A percentile compares a stretch with the other conserved stretches of the same genome.
These are phyloP conservation scores for Morone saxatilis DNA, from an alignment of 2,113 vertebrate species.

Conservation along the genomic window DNA sequence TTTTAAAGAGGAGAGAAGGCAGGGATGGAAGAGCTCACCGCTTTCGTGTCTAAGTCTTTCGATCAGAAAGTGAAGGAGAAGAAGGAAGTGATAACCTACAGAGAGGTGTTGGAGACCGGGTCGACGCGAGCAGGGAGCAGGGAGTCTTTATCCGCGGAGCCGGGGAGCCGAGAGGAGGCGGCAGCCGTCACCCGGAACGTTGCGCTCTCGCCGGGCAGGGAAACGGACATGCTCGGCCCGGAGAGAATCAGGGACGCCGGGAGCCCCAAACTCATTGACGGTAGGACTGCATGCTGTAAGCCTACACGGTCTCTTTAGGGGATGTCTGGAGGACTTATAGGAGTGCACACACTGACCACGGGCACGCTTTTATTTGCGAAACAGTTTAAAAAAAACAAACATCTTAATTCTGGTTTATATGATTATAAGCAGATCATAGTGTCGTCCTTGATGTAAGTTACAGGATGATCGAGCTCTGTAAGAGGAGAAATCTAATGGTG, in stretches of 20 bases:
- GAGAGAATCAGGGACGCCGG: slow-evolving; percentile 90
- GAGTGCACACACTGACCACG: background rate
- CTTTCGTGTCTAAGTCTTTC: slow-evolving; percentile 98
- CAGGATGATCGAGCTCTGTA: background rate
- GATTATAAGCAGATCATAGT: background rate
- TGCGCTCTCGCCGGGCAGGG: slow-evolving; percentile 89
- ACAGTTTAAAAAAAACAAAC: background rate
- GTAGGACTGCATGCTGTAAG: slow-evolving; percentile 79
- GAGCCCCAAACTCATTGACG: slow-evolving; percentile 95
- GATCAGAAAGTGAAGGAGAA: slow-evolving; percentile 98
- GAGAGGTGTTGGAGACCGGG: slow-evolving; percentile 96
- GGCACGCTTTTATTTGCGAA: background rate
- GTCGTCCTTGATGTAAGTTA: background rate
- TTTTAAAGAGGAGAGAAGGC: slow-evolving; percentile 69
- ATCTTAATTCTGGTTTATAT: background rate
- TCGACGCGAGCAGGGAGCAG: slow-evolving; percentile 87
- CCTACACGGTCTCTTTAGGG: no score
- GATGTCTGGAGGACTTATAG: background rate
- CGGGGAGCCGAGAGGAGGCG: slow-evolving; percentile 89
- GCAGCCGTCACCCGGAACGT: slow-evolving; percentile 86
- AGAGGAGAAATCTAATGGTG: background rate
- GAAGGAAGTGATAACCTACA: slow-evolving; percentile 97
- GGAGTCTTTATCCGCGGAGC: slow-evolving; percentile 87
- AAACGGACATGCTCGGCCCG: slow-evolving; percentile 91
- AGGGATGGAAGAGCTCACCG: slow-evolving; percentile 98